Evolutionary conservation across 2,888 invertebrate species (phyloP), one percentile per base, ranked within the genome.

Genomic region (Thymelicus acteon): DNA sequence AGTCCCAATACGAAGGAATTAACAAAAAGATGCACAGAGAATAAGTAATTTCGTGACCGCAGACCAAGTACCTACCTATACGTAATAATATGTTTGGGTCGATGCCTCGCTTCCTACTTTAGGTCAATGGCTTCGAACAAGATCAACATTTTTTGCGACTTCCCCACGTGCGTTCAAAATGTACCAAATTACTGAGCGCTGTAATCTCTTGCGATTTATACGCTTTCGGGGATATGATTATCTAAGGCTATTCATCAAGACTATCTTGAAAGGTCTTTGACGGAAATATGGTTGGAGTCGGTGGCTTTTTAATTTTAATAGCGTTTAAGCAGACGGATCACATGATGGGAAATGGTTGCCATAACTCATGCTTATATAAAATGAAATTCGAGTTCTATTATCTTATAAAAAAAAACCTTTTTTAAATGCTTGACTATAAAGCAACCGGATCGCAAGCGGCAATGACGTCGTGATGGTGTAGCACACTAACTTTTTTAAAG

Each of bases 121-220:
- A 58, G 58, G 58, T 58, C 58, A 37, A 58, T 58, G 58, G 58
- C 58, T 39, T 39, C 6, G 24, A 31, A 57, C 13, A 58, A 58
- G 39, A 37, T 54, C 54, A 52, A 31, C n/a, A 7, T 54, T 64
- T 68, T 61, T 62, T 68, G 68, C 68, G 67, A 39, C 54, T 37
- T 31, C 54, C 19, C 57, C 61, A 40, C 40, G 54, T 54, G 44
- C 54, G 40, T 12, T 24, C 52, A 54, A 54, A 44, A 60, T 61
- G 67, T 52, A 68, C 61, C 68, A 62, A 68, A 68, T 68, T 68
- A 60, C 54, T 13, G n/a, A 48, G 54, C 61, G 52, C 60, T 15
- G 61, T 68, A 54, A 68, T 68, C 68, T 68, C 47, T 40, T 44
- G 62, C 15, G 62, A 68, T 57, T 68, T 68, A 68, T 68, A 54